These are phyloP conservation scores for Orestias chungarensis DNA, from an alignment of 2,797 vertebrate species.

Conservation along the genomic window DNA sequence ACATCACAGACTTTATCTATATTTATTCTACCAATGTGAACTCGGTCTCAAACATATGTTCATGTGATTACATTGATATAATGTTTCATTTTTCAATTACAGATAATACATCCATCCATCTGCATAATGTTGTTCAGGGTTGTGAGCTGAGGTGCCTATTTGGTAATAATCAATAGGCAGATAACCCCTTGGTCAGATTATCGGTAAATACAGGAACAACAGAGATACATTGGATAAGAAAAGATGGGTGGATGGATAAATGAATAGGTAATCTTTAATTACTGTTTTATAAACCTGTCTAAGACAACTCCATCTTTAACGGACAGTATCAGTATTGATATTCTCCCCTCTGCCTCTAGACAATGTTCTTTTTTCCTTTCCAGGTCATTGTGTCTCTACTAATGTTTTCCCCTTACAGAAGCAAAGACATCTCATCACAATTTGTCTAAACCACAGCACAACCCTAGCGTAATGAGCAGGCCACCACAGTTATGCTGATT, in stretches of 20 bases:
- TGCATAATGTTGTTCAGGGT: too few species aligned
- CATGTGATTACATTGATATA: not conserved
- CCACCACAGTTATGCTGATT: constrained; percentile 69
- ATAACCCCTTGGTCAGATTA: too few species aligned
- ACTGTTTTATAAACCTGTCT: too few species aligned
- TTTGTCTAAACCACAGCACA: constrained; percentile 74
- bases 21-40: not conserved
- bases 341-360: constrained; percentile 26
- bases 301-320: not conserved
- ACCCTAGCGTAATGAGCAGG: constrained; percentile 50
- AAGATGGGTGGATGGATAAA: not conserved
- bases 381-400: constrained; percentile 66
- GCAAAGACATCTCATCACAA: constrained; percentile 69
- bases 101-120: not conserved
- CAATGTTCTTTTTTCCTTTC: constrained; percentile 56
- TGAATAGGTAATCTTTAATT: not conserved
- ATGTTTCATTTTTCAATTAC: not conserved
- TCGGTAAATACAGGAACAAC: too few species aligned
- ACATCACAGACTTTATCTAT: too few species aligned
- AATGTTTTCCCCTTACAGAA: constrained; percentile 68
- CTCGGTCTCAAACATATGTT: not conserved
- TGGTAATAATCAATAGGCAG: too few species aligned
- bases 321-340: constrained; percentile 19
- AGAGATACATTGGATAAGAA: too few species aligned
- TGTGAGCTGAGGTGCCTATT: too few species aligned